Evolutionary conservation across 2,797 vertebrate genomes (phyloP).

Genomic region (Steatocranus sp.): DNA sequence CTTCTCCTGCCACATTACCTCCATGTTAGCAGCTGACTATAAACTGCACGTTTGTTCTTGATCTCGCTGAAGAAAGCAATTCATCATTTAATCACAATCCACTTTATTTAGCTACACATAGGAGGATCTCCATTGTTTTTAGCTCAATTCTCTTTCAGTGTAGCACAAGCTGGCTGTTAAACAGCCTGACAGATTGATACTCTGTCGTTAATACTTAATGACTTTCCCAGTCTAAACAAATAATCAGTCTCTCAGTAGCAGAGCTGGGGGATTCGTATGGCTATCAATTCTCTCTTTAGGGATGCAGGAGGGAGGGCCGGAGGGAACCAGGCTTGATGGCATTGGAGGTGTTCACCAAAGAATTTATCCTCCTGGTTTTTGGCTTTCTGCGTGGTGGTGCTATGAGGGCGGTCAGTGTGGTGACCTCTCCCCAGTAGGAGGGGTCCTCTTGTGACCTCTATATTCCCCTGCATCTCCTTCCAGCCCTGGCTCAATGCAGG

Average conservation of each 20-base stretch:
- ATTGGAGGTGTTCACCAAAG: slow-evolving; percentile 73
- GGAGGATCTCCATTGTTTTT: neutral
- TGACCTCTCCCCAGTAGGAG: slow-evolving; percentile 65
- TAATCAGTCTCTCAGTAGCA: slow-evolving; percentile 72
- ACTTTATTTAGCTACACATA: neutral
- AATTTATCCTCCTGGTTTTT: slow-evolving; percentile 77
- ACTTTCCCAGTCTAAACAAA: slow-evolving; percentile 83
- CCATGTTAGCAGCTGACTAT: neutral
- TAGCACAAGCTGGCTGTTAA: neutral
- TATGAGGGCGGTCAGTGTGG: slow-evolving; percentile 81
- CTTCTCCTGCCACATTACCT: neutral
- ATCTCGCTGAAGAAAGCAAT: neutral
- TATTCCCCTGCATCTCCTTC: slow-evolving; percentile 67
- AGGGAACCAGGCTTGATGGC: slow-evolving; percentile 59
- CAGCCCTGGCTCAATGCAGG: slow-evolving; percentile 81
- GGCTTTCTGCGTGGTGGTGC: slow-evolving; percentile 63
- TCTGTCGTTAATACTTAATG: slow-evolving; percentile 48
- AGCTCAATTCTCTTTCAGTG: neutral
- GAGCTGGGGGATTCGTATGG: slow-evolving; percentile 11
- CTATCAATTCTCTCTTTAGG: slow-evolving; percentile 44
- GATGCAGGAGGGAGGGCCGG: neutral
- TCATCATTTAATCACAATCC: neutral
- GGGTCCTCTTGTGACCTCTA: slow-evolving; percentile 75
- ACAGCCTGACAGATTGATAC: slow-evolving; percentile 44
- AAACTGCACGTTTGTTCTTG: neutral